Conservation (phyloP, 2,797 vertebrate genomes). For the Ispidina picta region DNA sequence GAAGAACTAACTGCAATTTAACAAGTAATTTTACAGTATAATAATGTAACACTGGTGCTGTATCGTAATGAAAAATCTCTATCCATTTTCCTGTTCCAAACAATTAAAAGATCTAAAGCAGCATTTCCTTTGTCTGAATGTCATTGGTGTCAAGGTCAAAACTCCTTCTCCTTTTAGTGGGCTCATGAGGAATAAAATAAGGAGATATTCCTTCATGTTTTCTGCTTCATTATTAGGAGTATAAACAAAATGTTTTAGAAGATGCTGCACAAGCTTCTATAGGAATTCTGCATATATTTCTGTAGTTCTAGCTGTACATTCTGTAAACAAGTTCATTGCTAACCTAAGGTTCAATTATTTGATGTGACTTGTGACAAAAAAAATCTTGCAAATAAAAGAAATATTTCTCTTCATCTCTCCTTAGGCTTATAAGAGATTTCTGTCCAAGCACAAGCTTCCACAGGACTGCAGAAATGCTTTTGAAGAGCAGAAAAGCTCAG, state of each 20-base stretch:
- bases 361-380: neutral
- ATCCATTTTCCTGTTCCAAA: neutral
- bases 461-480: neutral
- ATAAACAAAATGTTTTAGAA: neutral
- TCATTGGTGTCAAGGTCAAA: neutral
- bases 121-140: neutral
- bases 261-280: neutral
- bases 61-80: neutral
- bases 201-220: neutral
- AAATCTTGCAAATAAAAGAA: neutral
- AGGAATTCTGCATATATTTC: neutral
- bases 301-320: neutral
- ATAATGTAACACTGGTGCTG: neutral
- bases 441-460: neutral
- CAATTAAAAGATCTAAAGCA: neutral
- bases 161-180: neutral
- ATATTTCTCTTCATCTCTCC: neutral
- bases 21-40: neutral
- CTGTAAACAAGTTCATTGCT: neutral
- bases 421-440: neutral
- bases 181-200: neutral
- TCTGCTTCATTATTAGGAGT: neutral
- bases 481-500: neutral
- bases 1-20: neutral
- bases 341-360: neutral